phyloP scores from a whole-genome alignment of 1,140 invertebrate genomes.

The Spodoptera litura region DNA sequence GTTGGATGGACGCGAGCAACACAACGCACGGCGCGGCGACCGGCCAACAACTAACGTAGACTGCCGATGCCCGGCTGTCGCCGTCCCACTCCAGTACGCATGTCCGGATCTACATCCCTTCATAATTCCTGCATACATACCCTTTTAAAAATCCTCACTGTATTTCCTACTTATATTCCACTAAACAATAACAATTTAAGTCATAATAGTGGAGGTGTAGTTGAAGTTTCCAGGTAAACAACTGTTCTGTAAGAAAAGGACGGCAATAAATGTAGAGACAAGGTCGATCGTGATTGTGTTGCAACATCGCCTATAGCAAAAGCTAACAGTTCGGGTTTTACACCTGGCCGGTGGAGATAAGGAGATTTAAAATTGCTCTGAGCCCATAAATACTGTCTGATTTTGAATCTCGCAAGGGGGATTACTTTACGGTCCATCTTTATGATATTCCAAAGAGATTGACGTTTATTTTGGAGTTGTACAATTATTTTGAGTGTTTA shows the following conservation, averaged over 20 bases:
- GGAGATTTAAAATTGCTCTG: conserved; percentile 60
- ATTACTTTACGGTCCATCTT: conserved; percentile 28
- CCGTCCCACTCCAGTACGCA: conserved; percentile 80
- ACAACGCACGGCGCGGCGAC: conserved; percentile 66
- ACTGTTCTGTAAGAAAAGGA: conserved; percentile 55
- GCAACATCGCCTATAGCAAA: conserved; percentile 60
- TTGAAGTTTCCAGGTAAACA: not conserved
- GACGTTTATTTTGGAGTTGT: not conserved
- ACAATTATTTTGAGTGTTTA: not conserved
- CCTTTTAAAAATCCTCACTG: conserved; percentile 62
- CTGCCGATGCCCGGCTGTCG: conserved; percentile 63
- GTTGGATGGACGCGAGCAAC: conserved; percentile 41
- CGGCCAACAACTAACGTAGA: conserved; percentile 74
- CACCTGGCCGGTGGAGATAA: conserved; percentile 69
- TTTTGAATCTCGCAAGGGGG: conserved; percentile 47
- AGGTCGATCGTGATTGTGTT: conserved; percentile 70
- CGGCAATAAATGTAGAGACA: conserved; percentile 51
- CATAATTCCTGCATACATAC: conserved; percentile 68
- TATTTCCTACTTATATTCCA: conserved; percentile 32
- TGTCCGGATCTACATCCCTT: conserved; percentile 77
- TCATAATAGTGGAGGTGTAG: conserved; percentile 19
- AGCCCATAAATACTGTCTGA: conserved; percentile 49
- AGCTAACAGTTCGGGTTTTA: conserved; percentile 62
- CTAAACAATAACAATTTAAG: conserved; percentile 33
- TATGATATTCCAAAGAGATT: conserved; percentile 10